phyloP scores from a whole-genome alignment of 2,888 invertebrate genomes.

The Epiblema foenella region DNA sequence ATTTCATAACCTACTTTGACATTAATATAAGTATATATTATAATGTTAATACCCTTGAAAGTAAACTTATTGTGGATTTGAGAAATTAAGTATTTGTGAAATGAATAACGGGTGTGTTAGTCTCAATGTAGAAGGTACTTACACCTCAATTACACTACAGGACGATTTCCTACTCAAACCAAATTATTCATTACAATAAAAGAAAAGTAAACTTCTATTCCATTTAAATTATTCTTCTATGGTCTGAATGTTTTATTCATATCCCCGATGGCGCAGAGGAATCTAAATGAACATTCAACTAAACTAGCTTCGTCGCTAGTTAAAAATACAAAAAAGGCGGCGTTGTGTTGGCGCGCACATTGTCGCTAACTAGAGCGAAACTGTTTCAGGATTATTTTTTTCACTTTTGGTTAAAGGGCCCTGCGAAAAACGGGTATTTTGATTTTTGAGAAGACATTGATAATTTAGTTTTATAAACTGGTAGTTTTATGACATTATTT shows the following conservation, averaged over 20 bases:
- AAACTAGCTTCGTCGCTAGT: conserved; percentile 36
- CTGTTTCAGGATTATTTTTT: conserved; percentile 13
- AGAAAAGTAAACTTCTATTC: conserved; percentile 39
- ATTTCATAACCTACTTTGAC: background rate
- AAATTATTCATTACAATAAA: conserved; percentile 39
- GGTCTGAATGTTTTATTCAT: conserved; percentile 42
- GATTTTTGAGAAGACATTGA: background rate
- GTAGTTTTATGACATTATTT: too few species aligned
- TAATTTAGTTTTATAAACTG: background rate
- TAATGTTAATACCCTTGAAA: background rate
- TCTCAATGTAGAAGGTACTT: background rate
- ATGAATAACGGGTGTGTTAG: background rate
- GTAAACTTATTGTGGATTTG: background rate
- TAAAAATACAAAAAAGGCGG: conserved; percentile 33
- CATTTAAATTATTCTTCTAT: conserved; percentile 42
- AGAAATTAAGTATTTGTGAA: background rate
- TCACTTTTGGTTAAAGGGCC: background rate
- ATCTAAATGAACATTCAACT: conserved; percentile 41
- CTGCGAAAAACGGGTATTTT: background rate
- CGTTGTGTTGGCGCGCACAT: conserved; percentile 20
- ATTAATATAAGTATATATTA: background rate
- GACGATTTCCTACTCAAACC: conserved; percentile 11
- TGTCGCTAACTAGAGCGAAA: conserved; percentile 26
- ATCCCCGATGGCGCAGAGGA: conserved; percentile 38
- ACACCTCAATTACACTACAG: background rate